Conservation (phyloP, 2,888 invertebrate genomes). For the Helicoverpa assulta region DNA sequence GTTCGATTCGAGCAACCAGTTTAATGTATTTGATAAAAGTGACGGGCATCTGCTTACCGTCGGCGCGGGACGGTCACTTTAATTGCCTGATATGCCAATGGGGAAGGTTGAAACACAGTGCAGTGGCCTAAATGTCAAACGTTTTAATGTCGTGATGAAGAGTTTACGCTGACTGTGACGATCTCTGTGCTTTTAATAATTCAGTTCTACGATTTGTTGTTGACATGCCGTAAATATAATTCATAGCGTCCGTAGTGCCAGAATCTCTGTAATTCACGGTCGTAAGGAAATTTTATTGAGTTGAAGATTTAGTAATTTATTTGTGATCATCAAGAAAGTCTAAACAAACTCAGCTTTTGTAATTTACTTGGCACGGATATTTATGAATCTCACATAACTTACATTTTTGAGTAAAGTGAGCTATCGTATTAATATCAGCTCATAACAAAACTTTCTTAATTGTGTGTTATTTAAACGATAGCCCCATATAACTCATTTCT, state of each 20-base stretch:
- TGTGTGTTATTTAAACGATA: slow-evolving; percentile 40
- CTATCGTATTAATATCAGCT: slow-evolving; percentile 19
- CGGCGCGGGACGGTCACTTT: slow-evolving; percentile 78
- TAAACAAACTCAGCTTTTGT: slow-evolving; percentile 44
- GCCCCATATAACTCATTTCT: slow-evolving; percentile 50
- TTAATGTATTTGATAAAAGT: slow-evolving; percentile 90
- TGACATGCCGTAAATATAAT: slow-evolving; percentile 49
- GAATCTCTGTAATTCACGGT: slow-evolving; percentile 17
- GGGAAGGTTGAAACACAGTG: slow-evolving; percentile 67
- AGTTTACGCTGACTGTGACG: slow-evolving; percentile 51
- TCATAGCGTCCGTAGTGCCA: slow-evolving; percentile 38
- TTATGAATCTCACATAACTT: slow-evolving; percentile 8
- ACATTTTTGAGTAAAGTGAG: background rate
- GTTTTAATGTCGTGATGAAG: slow-evolving; percentile 62
- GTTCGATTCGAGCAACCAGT: slow-evolving; percentile 85
- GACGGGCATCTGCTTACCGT: slow-evolving; percentile 88
- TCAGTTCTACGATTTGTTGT: slow-evolving; percentile 26
- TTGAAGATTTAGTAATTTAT: slow-evolving; percentile 35
- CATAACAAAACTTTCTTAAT: slow-evolving; percentile 17
- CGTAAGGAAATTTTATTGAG: slow-evolving; percentile 43
- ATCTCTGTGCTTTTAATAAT: slow-evolving; percentile 52
- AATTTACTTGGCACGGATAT: slow-evolving; percentile 45
- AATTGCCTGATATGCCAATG: slow-evolving; percentile 87
- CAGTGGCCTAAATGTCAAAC: slow-evolving; percentile 75
- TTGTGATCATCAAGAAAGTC: slow-evolving; percentile 43